Evolutionary conservation across 2,888 invertebrate genomes (phyloP), one percentile per base, ranked within the genome.

Genomic region (Dryocosmus kuriphilus): DNA sequence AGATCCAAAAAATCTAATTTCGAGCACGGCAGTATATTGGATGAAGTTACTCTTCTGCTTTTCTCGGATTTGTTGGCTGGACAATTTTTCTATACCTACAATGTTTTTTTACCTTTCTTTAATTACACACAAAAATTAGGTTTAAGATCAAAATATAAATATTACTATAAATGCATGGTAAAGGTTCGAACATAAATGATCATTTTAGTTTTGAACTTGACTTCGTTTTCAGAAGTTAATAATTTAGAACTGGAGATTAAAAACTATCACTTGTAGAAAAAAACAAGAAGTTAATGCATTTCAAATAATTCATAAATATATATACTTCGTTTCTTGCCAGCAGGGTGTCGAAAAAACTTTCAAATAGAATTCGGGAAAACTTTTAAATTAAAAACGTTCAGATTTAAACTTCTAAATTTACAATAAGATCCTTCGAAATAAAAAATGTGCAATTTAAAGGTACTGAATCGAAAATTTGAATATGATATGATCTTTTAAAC

Each of bases 1-100:
- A 32, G 41, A 80, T 14, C 67, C n/a, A 74, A 32, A 74, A 67
- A 84, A 82, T 85, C 91, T 91, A 91, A 91, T 90, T 91, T 91
- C 91, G 91, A 91, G 91, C 91, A 91, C 91, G 88, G 74, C 60
- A 60, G 57, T 71, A 75, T 60, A 67, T 77, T 73, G 75, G 76
- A 77, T 75, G 32, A 77, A 41, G 11, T 55, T 27, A 51, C n/a
- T 71, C n/a, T 71, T 71, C 27, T 32, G 51, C 27, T 11, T n/a
- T 6, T 51, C 46, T n/a, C 27, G 5, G 1, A 22, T 24, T 65
- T 65, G 62, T 79, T 75, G 67, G 35, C 62, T 71, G 24, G 75
- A 61, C 35, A 75, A 74, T 38, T 41, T 76, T 32, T 76, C 55
- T 46, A 35, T 41, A 41, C 16, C 5, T 11, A 61, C 63, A 27